Base-by-base conservation (phyloP, 2,888 invertebrate genomes). In the Nebria salina region DNA sequence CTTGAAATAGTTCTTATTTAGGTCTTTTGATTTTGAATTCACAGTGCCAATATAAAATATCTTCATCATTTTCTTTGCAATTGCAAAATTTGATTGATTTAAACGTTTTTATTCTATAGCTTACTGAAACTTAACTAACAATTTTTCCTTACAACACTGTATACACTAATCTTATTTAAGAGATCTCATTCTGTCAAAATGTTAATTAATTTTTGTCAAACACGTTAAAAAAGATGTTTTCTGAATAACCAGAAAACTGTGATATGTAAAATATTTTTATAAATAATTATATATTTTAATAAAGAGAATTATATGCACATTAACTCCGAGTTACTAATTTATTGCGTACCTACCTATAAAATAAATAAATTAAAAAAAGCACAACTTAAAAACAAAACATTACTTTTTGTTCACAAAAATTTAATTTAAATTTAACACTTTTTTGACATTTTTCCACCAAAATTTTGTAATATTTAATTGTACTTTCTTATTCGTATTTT, bases 181-280 rank as follows among this genome's bases (percentile, higher is more conserved):
- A 54, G 54, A 54, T 54, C 54, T 54, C 54, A 54, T 54, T 11
- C 54, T 54, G 8, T 83, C 80, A 82, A 82, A 83, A 82, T 84
- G 82, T 85, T 83, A 84, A 84, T 84, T 84, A 84, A 84, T 83
- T 83, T 84, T 84, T 68, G 15, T 26, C 25, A 3, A 8, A 25
- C 7, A 68, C 15, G 11, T 5, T 11, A 20, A 43, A 74, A 75
- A 74, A 65, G 84, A 83, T 83, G 84, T 85, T 83, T 83, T 84
- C 84, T 85, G 83, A 83, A 82, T 84, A 83, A 83, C 83, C 84
- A 85, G 84, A 84, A 83, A 83, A 84, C 86, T 87, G 87, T 87
- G 87, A 87, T 87, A 86, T 86, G 86, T 86, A 87, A 84, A 85
- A 85, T 84, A 85, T 83, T 82, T 83, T 82, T 83, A 84, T 84